These are phyloP conservation scores for Bostrychus sinensis DNA, from an alignment of 2,113 vertebrate species.

Conservation along the genomic window DNA sequence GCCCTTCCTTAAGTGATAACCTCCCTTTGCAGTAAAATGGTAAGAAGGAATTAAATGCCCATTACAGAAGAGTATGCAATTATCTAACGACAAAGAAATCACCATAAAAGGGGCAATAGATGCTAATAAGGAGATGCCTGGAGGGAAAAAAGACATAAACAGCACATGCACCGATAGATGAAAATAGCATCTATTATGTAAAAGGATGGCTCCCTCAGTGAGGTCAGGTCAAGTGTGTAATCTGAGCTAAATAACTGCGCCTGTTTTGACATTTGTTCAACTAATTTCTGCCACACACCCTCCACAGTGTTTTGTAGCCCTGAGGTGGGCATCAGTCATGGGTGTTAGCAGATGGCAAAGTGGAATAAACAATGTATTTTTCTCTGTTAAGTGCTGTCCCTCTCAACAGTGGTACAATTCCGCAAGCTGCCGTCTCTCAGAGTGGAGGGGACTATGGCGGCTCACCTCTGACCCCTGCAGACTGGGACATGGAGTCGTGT, in stretches of 20 bases:
- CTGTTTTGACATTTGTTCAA: constrained; percentile 12
- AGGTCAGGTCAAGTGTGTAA: constrained; percentile 32
- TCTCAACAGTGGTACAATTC: constrained; percentile 3
- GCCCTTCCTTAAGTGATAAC: too few species aligned
- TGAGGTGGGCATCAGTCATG: constrained; percentile 14
- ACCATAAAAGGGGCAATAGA: constrained; percentile 26
- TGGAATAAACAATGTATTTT: constrained; percentile 10
- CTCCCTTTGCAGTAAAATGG: too few species aligned
- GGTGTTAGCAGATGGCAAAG: constrained; percentile 24
- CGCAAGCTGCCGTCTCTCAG: constrained; percentile 9
- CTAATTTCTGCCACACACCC: constrained; percentile 1
- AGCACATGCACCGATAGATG: neutral
- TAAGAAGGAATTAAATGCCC: neutral
- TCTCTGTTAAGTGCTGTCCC: neutral
- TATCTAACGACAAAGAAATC: neutral
- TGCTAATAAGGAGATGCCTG: constrained; percentile 35
- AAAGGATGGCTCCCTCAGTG: constrained; percentile 7
- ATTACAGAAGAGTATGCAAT: neutral
- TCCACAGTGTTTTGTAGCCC: constrained; percentile 16
- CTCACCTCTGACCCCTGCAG: constrained; percentile 38
- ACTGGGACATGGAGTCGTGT: constrained; percentile 29
- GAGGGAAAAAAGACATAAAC: constrained; percentile 11
- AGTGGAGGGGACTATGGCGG: constrained; percentile 26
- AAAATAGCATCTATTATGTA: constrained; percentile 46
- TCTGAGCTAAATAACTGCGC: constrained; percentile 24